phyloP scores from a whole-genome alignment of 2,888 invertebrate species.

The Conomelus anceps region DNA sequence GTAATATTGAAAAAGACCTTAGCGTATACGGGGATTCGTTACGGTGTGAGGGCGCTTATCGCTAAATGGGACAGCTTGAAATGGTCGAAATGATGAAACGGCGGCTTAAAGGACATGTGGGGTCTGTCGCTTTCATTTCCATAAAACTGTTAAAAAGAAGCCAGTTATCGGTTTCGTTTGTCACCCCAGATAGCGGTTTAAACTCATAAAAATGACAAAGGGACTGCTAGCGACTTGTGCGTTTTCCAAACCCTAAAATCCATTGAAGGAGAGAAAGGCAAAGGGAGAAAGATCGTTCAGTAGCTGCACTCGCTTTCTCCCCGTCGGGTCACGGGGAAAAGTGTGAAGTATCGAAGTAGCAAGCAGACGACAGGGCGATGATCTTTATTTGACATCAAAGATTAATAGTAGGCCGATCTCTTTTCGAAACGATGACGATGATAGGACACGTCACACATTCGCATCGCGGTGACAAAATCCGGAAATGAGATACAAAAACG shows the following conservation, averaged over 20 bases:
- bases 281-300: not conserved
- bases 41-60: not conserved
- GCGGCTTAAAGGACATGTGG: not conserved
- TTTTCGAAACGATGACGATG: not conserved
- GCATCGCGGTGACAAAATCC: not conserved
- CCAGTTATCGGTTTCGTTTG: not conserved
- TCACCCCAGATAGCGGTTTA: not conserved
- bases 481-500: not conserved
- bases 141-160: slow-evolving; percentile 5
- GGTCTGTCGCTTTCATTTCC: not conserved
- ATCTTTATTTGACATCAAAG: not conserved
- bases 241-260: not conserved
- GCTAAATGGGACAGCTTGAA: not conserved
- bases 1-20: not conserved
- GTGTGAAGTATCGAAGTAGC: not conserved
- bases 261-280: not conserved
- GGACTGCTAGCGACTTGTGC: not conserved
- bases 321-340: not conserved
- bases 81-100: not conserved
- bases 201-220: not conserved
- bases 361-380: not conserved
- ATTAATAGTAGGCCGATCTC: not conserved
- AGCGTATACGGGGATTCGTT: not conserved
- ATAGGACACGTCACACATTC: not conserved
- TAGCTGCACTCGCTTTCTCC: not conserved